Base-by-base conservation (phyloP, 1,140 invertebrate genomes). In the Chironomus striatipennis region DNA sequence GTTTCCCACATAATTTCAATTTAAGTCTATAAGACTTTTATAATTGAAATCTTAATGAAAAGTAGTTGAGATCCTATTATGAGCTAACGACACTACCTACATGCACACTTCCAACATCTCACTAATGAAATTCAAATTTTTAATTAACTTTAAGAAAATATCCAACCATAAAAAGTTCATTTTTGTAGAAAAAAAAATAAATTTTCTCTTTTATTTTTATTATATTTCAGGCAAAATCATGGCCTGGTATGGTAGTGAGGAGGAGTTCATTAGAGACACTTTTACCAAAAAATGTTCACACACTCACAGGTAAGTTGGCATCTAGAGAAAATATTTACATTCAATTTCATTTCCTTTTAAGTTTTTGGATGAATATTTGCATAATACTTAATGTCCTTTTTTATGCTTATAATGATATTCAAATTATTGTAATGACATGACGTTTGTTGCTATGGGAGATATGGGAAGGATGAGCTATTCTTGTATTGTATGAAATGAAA, bases 251-350 rank as follows among this genome's bases (percentile, higher is more conserved):
- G 47, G n/a, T 57, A 5, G 65, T 70, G 20, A 15, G 65, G 65
- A 18, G 65, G 10, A 70, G 10, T 70, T 20, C 65, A 8, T 70
- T 70, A 21, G 65, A 70, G 10, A 18, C 65, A 70, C 20, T 70
- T n/a, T 70, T 70, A 70, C 65, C 65, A 10, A 70, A 70, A 18
- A 70, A 70, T 70, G 20, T 70, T 70, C 65, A 70, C 65, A 70
- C 65, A 20, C 65, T 70, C 17, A 70, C 65, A 70, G 65, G 65
- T 70, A 17, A 70, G 65, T 70, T 34, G 24, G 10, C 7, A 9
- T 70, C 6, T 20, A 20, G 24, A 1, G 20, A 70, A 18, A 20
- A 70, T 70, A 21, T 70, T 70, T 70, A 70, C 65, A 70, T 70
- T 20, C 20, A 70, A 70, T 70, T 70, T 70, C 65, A 21, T 9